These are phyloP conservation scores for Zoanthus gigantus DNA, from an alignment of 92 coral and sea anemone genomes.

Conservation along the genomic window DNA sequence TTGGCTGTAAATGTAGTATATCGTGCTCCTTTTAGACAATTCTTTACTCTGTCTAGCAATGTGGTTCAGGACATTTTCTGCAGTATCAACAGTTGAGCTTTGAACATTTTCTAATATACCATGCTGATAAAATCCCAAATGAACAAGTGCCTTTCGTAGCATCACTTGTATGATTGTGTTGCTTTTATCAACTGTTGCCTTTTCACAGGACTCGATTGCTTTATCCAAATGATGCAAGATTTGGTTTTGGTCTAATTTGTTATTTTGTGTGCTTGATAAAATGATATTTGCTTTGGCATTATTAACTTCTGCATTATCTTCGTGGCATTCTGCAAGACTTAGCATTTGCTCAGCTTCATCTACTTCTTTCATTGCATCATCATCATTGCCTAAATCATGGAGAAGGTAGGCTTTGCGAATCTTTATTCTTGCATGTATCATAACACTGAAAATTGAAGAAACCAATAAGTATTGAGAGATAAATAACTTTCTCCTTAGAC, in stretches of 20 bases:
- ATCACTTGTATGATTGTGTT: slow-evolving; percentile 32
- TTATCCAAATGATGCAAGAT: slow-evolving; percentile 37
- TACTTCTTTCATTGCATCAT: slow-evolving; percentile 52
- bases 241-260: background rate
- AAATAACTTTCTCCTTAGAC: background rate
- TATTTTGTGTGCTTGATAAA: slow-evolving; percentile 32
- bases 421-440: slow-evolving; percentile 53
- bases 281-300: slow-evolving; percentile 45
- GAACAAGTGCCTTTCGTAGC: slow-evolving; percentile 52
- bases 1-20: background rate
- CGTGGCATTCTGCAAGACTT: slow-evolving; percentile 41
- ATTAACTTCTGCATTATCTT: slow-evolving; percentile 50
- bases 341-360: slow-evolving; percentile 58
- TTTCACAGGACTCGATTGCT: slow-evolving; percentile 25
- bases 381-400: slow-evolving; percentile 44
- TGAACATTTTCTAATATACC: slow-evolving; percentile 58
- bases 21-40: slow-evolving; percentile 44
- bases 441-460: slow-evolving; percentile 24
- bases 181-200: slow-evolving; percentile 53
- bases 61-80: slow-evolving; percentile 41
- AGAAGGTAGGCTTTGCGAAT: slow-evolving; percentile 32
- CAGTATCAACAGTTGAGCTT: slow-evolving; percentile 40
- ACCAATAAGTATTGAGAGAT: background rate
- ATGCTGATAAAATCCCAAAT: slow-evolving; percentile 59
- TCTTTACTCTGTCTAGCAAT: background rate